Base-by-base conservation (phyloP, 2,888 invertebrate species). In the Drosophila parthenogenetica region DNA sequence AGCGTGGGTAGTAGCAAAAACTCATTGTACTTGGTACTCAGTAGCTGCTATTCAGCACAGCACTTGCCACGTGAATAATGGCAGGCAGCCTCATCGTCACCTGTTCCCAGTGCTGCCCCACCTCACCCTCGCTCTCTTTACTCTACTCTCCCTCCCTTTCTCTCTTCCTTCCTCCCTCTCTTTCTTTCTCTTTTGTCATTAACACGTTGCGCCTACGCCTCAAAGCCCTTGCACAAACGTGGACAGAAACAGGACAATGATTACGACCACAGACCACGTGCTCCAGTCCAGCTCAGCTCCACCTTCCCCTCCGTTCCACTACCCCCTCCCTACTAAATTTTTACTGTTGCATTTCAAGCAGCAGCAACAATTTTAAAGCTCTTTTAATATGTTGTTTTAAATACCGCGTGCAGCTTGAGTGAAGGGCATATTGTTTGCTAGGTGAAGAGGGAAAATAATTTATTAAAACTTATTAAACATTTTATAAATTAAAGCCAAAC, bases 131-230 rank as follows among this genome's bases (percentile, higher is more conserved):
- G 8, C 45, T 19, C 3, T 3, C 45, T 5, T 16, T 8, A 5
- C 46, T n/a, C n/a, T 16, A 2, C 17, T 8, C 7, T 10, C 19
- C 22, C 17, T 32, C 32, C 54, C 13, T 17, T 8, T 40, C 3
- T 48, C 11, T 13, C 37, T 57, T 10, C 17, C n/a, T 50, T 1
- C 48, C 5, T 35, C 35, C 3, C 8, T 29, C 8, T 5, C 8
- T 29, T 8, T 8, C 29, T 10, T 14, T 14, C 16, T 16, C 29
- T 50, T 22, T 51, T 63, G 43, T 55, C 78, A 87, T 89, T 83
- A 89, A 84, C 83, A 89, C 89, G 82, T 86, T 79, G 73, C 79
- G 70, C 76, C 71, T 81, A 89, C 86, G 82, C 60, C 86, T 78
- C 61, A 72, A 68, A 84, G 69, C 35, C 54, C 53, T 57, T 42